Conservation (phyloP, 2,888 invertebrate species). For the Monoplex corrugatus region DNA sequence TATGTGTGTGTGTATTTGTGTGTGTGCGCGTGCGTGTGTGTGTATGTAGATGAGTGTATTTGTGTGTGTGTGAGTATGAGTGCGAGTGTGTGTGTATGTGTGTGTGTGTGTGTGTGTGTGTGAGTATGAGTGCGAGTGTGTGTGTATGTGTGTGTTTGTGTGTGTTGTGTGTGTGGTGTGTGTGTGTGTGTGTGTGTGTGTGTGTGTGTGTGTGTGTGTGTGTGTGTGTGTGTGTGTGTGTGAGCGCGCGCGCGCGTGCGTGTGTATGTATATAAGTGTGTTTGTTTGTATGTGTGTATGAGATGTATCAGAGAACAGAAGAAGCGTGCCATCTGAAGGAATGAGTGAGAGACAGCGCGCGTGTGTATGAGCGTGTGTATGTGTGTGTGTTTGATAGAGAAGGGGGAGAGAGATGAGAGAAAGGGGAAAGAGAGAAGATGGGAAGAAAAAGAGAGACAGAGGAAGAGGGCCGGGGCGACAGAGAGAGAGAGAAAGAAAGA, state of each 20-base stretch:
- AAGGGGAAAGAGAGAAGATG: not conserved
- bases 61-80: not conserved
- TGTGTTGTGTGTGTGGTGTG: slow-evolving; percentile 17
- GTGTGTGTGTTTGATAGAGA: not conserved
- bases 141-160: no score
- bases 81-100: not conserved
- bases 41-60: not conserved
- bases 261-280: no score
- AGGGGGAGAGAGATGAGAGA: not conserved
- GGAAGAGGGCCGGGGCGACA: not conserved
- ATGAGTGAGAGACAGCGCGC: not conserved
- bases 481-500: not conserved
- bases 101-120: not conserved
- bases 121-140: not conserved
- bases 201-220: not conserved
- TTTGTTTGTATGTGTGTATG: no score
- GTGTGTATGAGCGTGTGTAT: not conserved
- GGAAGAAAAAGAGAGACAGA: not conserved
- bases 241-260: not conserved
- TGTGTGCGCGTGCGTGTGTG: not conserved
- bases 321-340: no score
- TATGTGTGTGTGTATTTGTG: not conserved
- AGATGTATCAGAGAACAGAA: no score
- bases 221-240: not conserved
- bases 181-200: not conserved